Evolutionary conservation across 2,797 vertebrate species (phyloP), one percentile per base, ranked within the genome.

Genomic region (Oreortyx pictus): DNA sequence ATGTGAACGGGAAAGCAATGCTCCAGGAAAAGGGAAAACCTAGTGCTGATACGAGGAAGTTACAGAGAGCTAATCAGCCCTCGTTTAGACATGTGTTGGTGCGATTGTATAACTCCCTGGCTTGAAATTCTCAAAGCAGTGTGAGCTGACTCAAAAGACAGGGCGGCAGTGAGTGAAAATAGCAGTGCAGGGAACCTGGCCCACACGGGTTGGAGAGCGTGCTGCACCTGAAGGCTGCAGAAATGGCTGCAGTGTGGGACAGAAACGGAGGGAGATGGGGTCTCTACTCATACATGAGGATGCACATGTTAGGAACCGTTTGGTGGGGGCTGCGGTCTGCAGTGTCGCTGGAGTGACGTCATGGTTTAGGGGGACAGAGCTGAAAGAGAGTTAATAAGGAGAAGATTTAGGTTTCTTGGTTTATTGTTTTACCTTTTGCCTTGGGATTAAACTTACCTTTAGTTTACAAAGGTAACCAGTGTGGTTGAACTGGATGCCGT

Each of bases 21-120:
- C 65, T 88, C 52, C 33, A 29, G 87, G 56, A 11, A 1, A 4
- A 39, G 31, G 16, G 15, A 35, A 31, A 54, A 72, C 12, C 56
- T 75, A 57, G 37, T 90, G 67, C 86, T 79, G 82, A n/a, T 88
- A 81, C 29, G 65, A 22, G 62, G 44, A 54, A 74, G 75, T 83
- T 77, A 10, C 37, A 39, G 33, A 54, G 78, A 84, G 71, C 86
- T 85, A 77, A 87, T 87, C 77, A 87, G 87, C 79, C 49, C 52
- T 87, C 82, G 37, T 85, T 61, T 82, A 72, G 90, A 80, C 86
- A 90, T 82, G 89, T 90, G 84, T 23, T 89, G 3, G 46, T 47
- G 9, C 15, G 68, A 13, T 89, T 95, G 44, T 75, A 2, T 78
- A 93, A 86, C 41, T 33, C 44, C 78, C 37, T 85, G 78, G 18